Conservation (phyloP, 2,113 vertebrate species). For the Girardinichthys multiradiatus region DNA sequence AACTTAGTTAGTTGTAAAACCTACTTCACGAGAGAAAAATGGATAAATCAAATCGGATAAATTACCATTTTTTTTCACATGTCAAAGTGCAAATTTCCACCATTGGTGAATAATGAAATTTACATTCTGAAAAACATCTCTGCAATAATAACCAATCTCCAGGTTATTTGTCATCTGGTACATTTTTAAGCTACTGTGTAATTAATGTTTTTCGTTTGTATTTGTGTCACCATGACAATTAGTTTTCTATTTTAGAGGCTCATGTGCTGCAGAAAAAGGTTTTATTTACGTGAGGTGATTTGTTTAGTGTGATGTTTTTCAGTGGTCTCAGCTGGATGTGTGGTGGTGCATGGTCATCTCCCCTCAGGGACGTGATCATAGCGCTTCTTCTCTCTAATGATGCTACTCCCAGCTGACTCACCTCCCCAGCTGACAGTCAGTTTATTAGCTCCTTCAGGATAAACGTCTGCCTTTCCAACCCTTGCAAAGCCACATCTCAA, state of each 20-base stretch:
- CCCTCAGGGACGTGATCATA: slow-evolving; percentile 72
- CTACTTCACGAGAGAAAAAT: too few relatives aligned
- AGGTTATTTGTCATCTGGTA: background rate
- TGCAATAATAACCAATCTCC: background rate
- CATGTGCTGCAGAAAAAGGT: slow-evolving; percentile 22
- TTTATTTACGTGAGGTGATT: slow-evolving; percentile 16
- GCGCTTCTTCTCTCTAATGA: slow-evolving; percentile 73
- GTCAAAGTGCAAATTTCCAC: background rate
- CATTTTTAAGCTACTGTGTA: background rate
- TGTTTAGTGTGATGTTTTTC: slow-evolving; percentile 19
- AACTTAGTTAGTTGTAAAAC: too few relatives aligned
- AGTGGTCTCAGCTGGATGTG: slow-evolving; percentile 51
- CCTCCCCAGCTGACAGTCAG: slow-evolving; percentile 74
- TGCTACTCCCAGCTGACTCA: slow-evolving; percentile 74
- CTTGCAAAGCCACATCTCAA: slow-evolving; percentile 73
- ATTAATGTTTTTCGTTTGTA: background rate
- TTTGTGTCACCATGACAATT: background rate
- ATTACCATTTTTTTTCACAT: background rate
- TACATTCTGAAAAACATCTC: background rate
- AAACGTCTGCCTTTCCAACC: slow-evolving; percentile 76
- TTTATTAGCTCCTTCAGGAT: slow-evolving; percentile 81
- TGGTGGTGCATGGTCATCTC: slow-evolving; percentile 57
- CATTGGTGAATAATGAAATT: background rate
- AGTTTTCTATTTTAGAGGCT: slow-evolving; percentile 8
- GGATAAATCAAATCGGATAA: background rate